Evolutionary conservation across 1,140 invertebrate genomes (phyloP).

Genomic region (Calephelis nemesis): DNA sequence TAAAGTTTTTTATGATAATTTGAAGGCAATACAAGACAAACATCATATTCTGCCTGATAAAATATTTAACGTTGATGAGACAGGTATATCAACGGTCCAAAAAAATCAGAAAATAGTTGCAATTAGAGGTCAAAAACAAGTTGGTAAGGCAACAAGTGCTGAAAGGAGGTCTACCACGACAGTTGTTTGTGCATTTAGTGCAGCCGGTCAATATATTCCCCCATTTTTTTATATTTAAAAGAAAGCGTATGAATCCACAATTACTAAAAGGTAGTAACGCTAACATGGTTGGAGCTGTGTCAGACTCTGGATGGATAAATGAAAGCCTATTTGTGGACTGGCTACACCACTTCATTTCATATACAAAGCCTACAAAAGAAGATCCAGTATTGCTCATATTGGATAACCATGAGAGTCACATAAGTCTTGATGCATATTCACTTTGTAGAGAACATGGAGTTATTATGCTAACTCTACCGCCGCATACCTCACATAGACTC

Average conservation of each 20-base stretch:
- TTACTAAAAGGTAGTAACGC: neutral
- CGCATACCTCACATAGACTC: too few relatives aligned
- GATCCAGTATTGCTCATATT: neutral
- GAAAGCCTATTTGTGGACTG: neutral
- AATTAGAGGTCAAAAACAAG: too few relatives aligned
- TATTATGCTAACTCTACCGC: too few relatives aligned
- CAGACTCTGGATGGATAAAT: neutral
- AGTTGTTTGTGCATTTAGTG: neutral
- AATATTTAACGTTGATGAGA: neutral
- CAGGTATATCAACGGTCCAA: neutral
- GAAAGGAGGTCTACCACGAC: too few relatives aligned
- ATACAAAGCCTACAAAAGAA: too few relatives aligned
- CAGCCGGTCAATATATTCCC: neutral
- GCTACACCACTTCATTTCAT: neutral
- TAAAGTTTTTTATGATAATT: neutral
- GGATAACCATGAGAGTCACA: constrained; percentile 1
- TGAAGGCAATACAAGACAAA: neutral
- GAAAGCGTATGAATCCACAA: neutral
- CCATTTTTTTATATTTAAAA: neutral
- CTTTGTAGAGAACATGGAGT: too few relatives aligned
- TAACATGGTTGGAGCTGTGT: neutral
- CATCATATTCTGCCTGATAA: neutral
- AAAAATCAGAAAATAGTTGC: neutral
- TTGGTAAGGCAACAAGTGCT: too few relatives aligned
- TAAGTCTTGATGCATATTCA: constrained; percentile 1